Base-by-base conservation (phyloP, 2,113 vertebrate species). In the Notarius quadriscutis region DNA sequence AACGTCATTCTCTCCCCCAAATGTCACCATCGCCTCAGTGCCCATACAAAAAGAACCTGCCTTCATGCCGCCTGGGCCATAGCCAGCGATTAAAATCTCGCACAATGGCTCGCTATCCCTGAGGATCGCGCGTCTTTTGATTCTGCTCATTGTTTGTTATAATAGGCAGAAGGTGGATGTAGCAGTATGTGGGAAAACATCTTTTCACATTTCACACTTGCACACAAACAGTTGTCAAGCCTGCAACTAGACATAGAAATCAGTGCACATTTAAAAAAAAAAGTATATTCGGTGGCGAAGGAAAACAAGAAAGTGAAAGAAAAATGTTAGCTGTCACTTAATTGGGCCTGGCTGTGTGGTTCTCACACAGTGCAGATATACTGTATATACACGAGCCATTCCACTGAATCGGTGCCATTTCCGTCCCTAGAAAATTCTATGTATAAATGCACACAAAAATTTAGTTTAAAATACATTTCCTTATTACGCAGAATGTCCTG, bases 261-360 rank as follows among this genome's bases (percentile, higher is more conserved):
- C 67, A 85, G 58, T 62, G 55, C 78, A 51, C 53, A 58, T 2
- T 69, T 18, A 84, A 84, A 84, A 41, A 84, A 84, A 80, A 14
- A 34, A 34, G 2, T 34, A 34, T 34, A 34, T 34, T 34, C 34
- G 62, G 71, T 67, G 74, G 65, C 34, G 72, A 78, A 88, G 58
- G 87, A 77, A 82, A 50, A 78, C 86, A 84, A 89, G 81, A 74
- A 77, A 89, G 89, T 87, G 65, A 75, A 84, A 87, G 87, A 87
- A 89, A 89, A 91, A 91, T 87, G 90, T 90, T 91, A 91, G 84
- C 89, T 90, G 90, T 87, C 88, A 88, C 80, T 87, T 89, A 87
- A 91, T 88, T 89, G 89, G 84, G 53, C 83, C 27, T 74, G 82
- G 53, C 48, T 84, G 87, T 72, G 83, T 79, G 55, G 87, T 58